Conservation (phyloP, 2,113 vertebrate species). For the Eulemur rufifrons region DNA sequence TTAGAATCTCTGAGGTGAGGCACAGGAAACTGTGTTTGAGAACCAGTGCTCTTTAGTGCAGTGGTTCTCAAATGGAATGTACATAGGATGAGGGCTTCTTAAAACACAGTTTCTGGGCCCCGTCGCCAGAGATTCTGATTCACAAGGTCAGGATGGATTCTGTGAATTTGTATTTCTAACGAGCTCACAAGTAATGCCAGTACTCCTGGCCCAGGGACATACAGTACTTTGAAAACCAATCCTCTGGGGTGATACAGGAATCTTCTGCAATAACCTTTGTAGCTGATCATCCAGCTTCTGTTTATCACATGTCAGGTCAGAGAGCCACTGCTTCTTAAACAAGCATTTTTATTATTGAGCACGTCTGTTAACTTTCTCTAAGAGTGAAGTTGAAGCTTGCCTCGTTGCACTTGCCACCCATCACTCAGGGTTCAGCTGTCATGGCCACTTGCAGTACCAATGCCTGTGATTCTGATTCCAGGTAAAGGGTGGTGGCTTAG, state of each 20-base stretch:
- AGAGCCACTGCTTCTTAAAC: neutral
- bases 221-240: neutral
- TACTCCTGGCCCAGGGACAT: neutral
- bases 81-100: neutral
- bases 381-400: neutral
- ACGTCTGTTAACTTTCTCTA: neutral
- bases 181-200: neutral
- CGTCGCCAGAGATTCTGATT: neutral
- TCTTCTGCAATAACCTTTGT: neutral
- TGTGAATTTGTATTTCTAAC: neutral
- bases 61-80: neutral
- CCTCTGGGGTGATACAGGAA: neutral
- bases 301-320: neutral
- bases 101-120: neutral
- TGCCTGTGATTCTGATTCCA: neutral
- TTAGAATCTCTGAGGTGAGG: neutral
- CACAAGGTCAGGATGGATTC: neutral
- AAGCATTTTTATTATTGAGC: neutral
- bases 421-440: neutral
- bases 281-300: neutral
- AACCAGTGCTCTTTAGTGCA: neutral
- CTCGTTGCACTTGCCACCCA: neutral
- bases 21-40: neutral
- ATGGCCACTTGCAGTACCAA: neutral
- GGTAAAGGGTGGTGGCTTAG: neutral